phyloP scores from a whole-genome alignment of 2,888 invertebrate species.

The Drosophila algonquin region DNA sequence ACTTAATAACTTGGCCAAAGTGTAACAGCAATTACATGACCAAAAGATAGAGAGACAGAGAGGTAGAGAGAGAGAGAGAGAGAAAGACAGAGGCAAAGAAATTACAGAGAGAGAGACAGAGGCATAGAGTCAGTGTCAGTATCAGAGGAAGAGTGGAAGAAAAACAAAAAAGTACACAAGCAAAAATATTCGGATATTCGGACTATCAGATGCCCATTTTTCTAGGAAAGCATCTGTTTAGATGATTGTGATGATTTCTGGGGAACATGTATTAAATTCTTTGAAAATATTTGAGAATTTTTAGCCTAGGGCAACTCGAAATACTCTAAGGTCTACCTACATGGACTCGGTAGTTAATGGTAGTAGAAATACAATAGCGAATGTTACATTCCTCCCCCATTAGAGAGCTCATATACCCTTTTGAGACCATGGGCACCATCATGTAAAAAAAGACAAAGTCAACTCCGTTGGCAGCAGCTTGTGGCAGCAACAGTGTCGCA shows the following conservation, averaged over 20 bases:
- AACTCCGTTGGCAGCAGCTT: constrained; percentile 56
- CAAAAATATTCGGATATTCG: background rate
- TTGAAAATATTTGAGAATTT: too few relatives aligned
- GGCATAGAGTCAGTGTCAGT: background rate
- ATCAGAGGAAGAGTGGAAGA: background rate
- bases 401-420: background rate
- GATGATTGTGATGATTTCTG: too few relatives aligned
- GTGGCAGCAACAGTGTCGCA: constrained; percentile 63
- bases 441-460: constrained; percentile 37
- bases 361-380: constrained; percentile 9
- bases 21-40: constrained; percentile 66
- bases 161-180: background rate
- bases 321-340: too few relatives aligned
- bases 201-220: background rate
- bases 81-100: constrained; percentile 3
- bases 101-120: background rate
- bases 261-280: too few relatives aligned
- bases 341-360: background rate
- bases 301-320: too few relatives aligned
- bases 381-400: background rate
- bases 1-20: constrained; percentile 71
- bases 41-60: constrained; percentile 6
- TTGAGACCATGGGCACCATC: constrained; percentile 17
- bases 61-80: constrained; percentile 5
- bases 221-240: background rate